These are phyloP conservation scores for Thamnophis elegans DNA, from an alignment of 2,797 vertebrate species.

Conservation along the genomic window DNA sequence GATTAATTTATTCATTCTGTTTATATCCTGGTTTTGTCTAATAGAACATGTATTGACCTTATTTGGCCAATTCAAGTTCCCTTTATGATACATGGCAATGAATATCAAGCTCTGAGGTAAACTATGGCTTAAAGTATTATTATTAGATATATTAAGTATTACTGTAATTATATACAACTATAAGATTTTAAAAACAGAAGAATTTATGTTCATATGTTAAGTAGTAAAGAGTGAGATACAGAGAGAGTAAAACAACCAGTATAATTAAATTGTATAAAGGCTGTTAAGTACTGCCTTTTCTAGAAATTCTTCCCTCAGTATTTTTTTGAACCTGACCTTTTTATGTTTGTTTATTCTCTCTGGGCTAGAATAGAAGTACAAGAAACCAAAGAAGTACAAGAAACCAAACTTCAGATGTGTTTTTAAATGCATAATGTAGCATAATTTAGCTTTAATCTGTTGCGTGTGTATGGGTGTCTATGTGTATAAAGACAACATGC, in stretches of 20 bases:
- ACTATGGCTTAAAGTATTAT: neutral
- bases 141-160: neutral
- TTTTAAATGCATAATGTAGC: constrained; percentile 38
- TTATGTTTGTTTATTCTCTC: constrained; percentile 53
- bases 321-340: constrained; percentile 45
- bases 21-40: neutral
- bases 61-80: neutral
- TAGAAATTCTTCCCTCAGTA: constrained; percentile 17
- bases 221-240: neutral
- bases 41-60: neutral
- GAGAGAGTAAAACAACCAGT: neutral
- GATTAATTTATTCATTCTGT: neutral
- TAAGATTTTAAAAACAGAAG: neutral
- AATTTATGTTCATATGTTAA: neutral
- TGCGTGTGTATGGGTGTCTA: constrained; percentile 8
- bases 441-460: constrained; percentile 56
- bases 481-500: constrained; percentile 46
- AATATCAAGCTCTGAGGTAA: neutral
- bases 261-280: constrained; percentile 11
- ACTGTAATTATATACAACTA: neutral
- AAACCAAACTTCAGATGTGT: constrained; percentile 53
- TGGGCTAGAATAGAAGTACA: constrained; percentile 50
- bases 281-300: constrained; percentile 22
- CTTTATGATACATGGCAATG: neutral
- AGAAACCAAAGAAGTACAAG: constrained; percentile 23